Evolutionary conservation across 2,797 vertebrate species (phyloP).

Genomic region (Helarctos malayanus): DNA sequence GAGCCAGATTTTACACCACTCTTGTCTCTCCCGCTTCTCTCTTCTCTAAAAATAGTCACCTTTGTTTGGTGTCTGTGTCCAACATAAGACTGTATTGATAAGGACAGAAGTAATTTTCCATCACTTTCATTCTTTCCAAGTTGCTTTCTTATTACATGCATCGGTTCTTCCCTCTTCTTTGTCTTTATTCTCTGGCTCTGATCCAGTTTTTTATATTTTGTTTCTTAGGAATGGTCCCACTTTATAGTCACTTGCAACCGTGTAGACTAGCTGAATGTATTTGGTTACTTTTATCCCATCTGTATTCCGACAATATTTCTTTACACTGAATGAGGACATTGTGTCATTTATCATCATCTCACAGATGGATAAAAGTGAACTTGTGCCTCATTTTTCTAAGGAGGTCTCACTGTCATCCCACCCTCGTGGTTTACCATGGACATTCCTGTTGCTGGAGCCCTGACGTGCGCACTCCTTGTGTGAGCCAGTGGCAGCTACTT

Average conservation of each 20-base stretch:
- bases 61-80: conserved; percentile 41
- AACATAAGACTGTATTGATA: conserved; percentile 73
- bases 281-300: conserved; percentile 25
- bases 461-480: fast-evolving
- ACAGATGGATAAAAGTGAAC: background rate
- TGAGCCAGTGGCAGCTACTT: background rate
- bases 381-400: background rate
- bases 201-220: conserved; percentile 61
- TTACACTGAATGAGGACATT: background rate
- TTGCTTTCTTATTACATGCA: conserved; percentile 17
- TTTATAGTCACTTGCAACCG: background rate
- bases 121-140: conserved; percentile 48
- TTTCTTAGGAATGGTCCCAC: background rate
- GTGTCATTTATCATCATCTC: background rate
- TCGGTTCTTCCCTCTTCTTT: background rate
- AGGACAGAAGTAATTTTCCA: conserved; percentile 69
- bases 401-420: background rate
- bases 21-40: conserved; percentile 55
- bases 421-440: background rate
- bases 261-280: background rate
- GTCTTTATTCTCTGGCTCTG: conserved; percentile 51
- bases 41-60: conserved; percentile 79
- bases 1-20: conserved; percentile 71
- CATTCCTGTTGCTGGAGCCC: background rate
- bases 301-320: background rate